Evolutionary conservation across 1,140 invertebrate genomes (phyloP), one percentile per base, ranked within the genome.

Genomic region (Tenebrio molitor): DNA sequence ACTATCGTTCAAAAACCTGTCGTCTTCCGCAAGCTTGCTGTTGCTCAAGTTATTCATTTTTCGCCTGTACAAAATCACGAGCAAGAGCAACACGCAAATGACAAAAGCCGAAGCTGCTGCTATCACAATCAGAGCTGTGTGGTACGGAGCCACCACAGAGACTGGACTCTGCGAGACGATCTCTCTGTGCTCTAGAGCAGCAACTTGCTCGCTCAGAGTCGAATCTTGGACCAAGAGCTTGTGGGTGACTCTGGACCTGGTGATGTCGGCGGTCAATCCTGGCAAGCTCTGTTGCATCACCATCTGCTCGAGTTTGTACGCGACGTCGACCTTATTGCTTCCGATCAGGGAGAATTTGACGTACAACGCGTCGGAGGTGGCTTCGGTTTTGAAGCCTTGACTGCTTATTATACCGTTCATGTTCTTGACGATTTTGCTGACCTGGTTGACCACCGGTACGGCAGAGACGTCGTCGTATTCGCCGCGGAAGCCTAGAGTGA

Each of bases 51-150:
- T 82, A 63, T 82, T 79, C 77, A 81, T 80, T 78, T 89, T 88
- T 76, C 86, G 86, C 34, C 87, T 85, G 81, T 92, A 92, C 8
- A 92, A 84, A 82, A 91, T 88, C 6, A 91, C 83, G 2, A 92
- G 82, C 10, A 92, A 87, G 7, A 89, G 86, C 12, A 93, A 82
- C 36, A 90, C 89, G 78, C 89, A 90, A 73, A 92, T 91, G 58
- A 92, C 86, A 77, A 92, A 92, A 7, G 90, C 90, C 19, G 90
- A 91, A 1, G 89, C 88, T 0, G 89, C 89, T 2, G 88, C 90
- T 16, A 92, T 83, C 2, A 91, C 89, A 62, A 92, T 87, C 2
- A 91, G 85, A 10, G 90, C 89, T 0, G 90, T 91, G 77, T 91
- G 89, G 81, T 91, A 92, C 29, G 90, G 87, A 2, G 90, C 89